Base-by-base conservation (phyloP, 1,140 invertebrate species). In the Polypedilum pembai region DNA sequence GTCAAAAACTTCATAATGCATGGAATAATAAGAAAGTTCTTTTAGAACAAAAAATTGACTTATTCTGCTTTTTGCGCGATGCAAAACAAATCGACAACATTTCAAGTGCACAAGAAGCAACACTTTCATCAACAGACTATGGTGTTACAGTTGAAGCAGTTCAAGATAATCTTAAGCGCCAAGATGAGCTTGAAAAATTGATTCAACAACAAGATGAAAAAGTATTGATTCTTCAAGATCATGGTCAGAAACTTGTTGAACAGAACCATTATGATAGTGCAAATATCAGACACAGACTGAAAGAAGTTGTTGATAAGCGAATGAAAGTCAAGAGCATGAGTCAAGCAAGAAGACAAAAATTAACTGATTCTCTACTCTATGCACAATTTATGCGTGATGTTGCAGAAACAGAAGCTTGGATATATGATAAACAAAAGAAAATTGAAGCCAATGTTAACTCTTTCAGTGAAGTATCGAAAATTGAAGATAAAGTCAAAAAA, bases 191-290 rank as follows among this genome's bases (percentile, higher is more conserved):
- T 79, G 93, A 95, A 80, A 94, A 94, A 77, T 79, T 96, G 1
- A 85, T 96, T 0, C 87, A 88, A 4, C 90, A 91, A 0, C 86
- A 86, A 83, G 94, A 95, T 76, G 94, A 96, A 81, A 97, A 97
- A 84, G 84, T 98, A 4, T 85, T 86, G 0, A 87, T 91, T 0
- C 82, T 98, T 18, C 89, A 94, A 80, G 91, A 92, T 56, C 95
- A 98, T 79, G 94, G 94, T 0, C 88, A 89, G 21, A 95, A 97
- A 80, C 87, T 99, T 74, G 84, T 98, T 7, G 87, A 91, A 73
- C 94, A 95, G 80, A 92, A 94, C 80, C 98, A 99, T 83, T 99
- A 98, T 81, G 95, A 99, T 80, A 92, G 92, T 75, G 87, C 90
- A 18, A 89, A 90, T 33, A 98, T 99, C 73, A 86, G 88, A 69